Evolutionary conservation across 2,113 vertebrate species (phyloP), one percentile per base, ranked within the genome.

Genomic region (Lycocorax pyrrhopterus): DNA sequence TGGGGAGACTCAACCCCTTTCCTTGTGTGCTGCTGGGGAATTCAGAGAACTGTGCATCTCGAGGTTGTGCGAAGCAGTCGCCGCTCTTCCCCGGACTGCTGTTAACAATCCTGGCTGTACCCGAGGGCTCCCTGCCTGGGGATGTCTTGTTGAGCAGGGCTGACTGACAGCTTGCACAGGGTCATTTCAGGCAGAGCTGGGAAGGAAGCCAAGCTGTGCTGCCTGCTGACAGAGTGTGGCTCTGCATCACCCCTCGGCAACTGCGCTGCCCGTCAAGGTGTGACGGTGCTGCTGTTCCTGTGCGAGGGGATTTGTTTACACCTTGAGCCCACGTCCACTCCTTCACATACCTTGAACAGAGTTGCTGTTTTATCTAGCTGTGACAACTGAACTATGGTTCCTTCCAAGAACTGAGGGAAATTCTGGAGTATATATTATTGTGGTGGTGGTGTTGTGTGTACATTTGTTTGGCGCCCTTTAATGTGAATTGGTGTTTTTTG

Each of bases 111-210:
- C 29, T 33, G 25, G 16, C 35, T 44, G 21, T 16, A 15, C 62
- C 5, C 1, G 10, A 25, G 52, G 27, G 14, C 51, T 55, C 52
- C 35, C 56, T 81, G 52, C 59, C 39, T 52, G 35, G 51, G 52
- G 43, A 25, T 33, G 7, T 46, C 10, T 78, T 1, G 0, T 13
- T 33, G 15, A 6, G 13, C n/a, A 0, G 4, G 8, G 4, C 0
- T 89, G 84, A 32, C 56, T 91, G 82, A 19, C 49, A 56, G n/a
- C 25, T 63, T 56, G 16, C 29, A 26, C 78, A 27, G 49, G 67
- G 85, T 88, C 46, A 53, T 76, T 51, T 66, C 62, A 39, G 62
- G 71, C 41, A 9, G n/a, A 8, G 20, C 55, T 90, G 44, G 22
- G 51, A 19, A 1, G 13, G 60, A 35, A 53, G 39, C 27, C n/a